A percentile compares a stretch with the other conserved stretches of the same genome.
Evolutionary conservation across 2,888 invertebrate species (phyloP).

Genomic region (Dryadula phaetusa): DNA sequence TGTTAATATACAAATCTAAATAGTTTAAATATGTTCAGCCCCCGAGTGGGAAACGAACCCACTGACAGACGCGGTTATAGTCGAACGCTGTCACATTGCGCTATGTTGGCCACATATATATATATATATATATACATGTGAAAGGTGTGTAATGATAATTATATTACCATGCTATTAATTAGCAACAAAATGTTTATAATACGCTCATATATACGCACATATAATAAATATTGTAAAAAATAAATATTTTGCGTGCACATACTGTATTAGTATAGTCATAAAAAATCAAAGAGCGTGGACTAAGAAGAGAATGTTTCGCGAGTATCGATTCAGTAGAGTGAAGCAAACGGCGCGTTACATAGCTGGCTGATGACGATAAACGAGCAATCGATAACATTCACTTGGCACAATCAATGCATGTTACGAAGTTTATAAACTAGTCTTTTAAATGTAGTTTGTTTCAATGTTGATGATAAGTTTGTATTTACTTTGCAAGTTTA

Average conservation of each 20-base stretch:
- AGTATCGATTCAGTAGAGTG: constrained; percentile 38
- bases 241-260: background rate
- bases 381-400: constrained; percentile 42
- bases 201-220: background rate
- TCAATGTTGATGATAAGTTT: background rate
- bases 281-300: constrained; percentile 14
- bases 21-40: no score
- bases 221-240: background rate
- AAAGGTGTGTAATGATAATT: no score
- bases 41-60: no score
- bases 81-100: no score
- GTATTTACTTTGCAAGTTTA: background rate
- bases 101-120: no score
- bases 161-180: no score
- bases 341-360: constrained; percentile 37
- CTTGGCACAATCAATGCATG: constrained; percentile 39
- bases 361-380: constrained; percentile 39
- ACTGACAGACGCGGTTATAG: no score
- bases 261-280: background rate
- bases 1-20: no score
- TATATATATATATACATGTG: no score
- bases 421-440: constrained; percentile 11
- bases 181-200: no score
- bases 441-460: constrained; percentile 8
- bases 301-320: constrained; percentile 34